Evolutionary conservation across 1,140 invertebrate species (phyloP), one percentile per base, ranked within the genome.

Genomic region (Oedothorax gibbosus): DNA sequence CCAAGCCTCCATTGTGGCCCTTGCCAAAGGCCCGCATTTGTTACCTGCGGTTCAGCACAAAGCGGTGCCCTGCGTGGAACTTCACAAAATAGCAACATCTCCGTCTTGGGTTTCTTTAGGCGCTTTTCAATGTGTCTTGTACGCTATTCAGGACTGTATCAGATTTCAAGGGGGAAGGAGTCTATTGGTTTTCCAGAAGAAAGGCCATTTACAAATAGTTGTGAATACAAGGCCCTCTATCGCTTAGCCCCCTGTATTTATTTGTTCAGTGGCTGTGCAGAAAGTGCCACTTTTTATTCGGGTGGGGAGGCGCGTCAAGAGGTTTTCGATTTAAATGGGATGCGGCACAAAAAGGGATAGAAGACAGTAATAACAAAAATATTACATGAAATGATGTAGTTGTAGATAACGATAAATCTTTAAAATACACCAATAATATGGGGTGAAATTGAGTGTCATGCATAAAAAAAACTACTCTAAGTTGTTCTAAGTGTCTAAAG

Each of bases 61-160:
- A 60, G 35, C 35, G 53, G 57, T 7, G 57, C 60, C 50, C 64
- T 68, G 50, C 49, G 49, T 49, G 51, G 65, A 60, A 82, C 56
- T 60, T 53, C 65, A 75, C 71, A 83, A 83, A 83, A 83, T 75
- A 50, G 80, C 80, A 83, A 73, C 80, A 71, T 53, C 56, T 53
- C 64, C 35, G 7, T 53, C 50, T 49, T 14, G 53, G 11, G 15
- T 72, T 72, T 81, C 53, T 54, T 35, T 14, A 75, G 57, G 20
- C n/a, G 49, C 57, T 54, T 81, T 57, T 72, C 69, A 83, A 65
- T 65, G 80, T 75, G 79, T 83, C 69, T 83, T 75, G 80, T 56
- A 73, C 35, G n/a, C 80, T 73, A 83, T 83, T 83, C 80, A 83
- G 18, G 69, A 65, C 50, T 21, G 80, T 83, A 83, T 83, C 80